Evolutionary conservation across 2,888 invertebrate species (phyloP).

Genomic region (Stenotaenia linearis): DNA sequence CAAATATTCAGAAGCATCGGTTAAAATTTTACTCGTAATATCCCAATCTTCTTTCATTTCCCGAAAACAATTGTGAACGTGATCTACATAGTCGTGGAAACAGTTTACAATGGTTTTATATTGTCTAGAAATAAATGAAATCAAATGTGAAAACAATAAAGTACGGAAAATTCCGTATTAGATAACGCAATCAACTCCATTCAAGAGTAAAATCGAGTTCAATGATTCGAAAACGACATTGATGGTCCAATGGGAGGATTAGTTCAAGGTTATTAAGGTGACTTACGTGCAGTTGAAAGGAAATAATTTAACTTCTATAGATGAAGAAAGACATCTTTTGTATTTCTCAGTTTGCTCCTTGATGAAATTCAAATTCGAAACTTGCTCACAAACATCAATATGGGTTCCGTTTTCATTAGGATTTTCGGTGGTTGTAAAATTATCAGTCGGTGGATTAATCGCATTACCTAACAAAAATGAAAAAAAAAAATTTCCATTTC

Average conservation of each 20-base stretch:
- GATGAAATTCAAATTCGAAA: neutral
- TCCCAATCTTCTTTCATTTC: neutral
- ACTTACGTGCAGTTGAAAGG: neutral
- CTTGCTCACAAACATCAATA: neutral
- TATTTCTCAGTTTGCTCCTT: neutral
- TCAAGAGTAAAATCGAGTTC: neutral
- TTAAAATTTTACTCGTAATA: neutral
- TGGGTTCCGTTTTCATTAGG: no score
- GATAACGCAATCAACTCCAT: no score
- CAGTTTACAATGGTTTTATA: neutral
- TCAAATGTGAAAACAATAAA: neutral
- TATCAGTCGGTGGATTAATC: neutral
- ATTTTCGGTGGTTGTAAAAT: neutral
- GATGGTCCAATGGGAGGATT: no score
- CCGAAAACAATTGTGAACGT: neutral
- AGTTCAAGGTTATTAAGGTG: no score
- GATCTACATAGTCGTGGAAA: neutral
- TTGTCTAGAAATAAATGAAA: neutral
- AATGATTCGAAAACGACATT: neutral
- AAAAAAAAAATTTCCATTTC: neutral
- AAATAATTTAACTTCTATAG: neutral
- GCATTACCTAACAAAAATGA: neutral
- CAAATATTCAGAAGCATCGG: neutral
- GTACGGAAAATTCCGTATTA: no score
- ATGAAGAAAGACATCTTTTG: neutral